phyloP scores from a whole-genome alignment of 2,888 invertebrate species.

The Thera obeliscata region DNA sequence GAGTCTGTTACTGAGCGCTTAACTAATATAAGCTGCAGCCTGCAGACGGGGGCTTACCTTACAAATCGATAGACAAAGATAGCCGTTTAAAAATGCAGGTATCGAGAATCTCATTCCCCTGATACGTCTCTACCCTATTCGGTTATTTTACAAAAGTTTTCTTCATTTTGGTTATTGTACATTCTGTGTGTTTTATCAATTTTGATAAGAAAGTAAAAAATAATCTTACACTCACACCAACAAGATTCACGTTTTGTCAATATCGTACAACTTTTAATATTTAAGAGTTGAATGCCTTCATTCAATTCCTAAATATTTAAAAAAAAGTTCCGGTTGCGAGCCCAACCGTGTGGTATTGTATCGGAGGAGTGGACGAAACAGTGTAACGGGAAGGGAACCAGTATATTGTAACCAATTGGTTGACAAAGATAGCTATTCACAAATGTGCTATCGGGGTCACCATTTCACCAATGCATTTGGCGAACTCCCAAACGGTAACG shows the following conservation, averaged over 20 bases:
- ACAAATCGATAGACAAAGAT: constrained; percentile 22
- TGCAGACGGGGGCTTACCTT: too few species aligned
- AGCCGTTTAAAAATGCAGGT: constrained; percentile 6
- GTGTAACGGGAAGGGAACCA: background rate
- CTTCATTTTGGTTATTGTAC: too few species aligned
- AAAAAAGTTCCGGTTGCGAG: background rate
- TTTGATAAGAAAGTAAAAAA: too few species aligned
- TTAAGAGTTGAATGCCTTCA: too few species aligned
- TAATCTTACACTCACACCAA: too few species aligned
- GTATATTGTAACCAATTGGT: background rate
- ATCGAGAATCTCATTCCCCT: background rate
- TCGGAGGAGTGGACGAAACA: background rate
- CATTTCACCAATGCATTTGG: constrained; percentile 1
- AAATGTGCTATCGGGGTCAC: constrained; percentile 17
- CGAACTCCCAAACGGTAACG: constrained; percentile 4
- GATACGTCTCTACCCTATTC: background rate
- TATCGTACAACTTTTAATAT: too few species aligned
- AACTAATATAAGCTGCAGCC: too few species aligned
- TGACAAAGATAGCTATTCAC: constrained; percentile 17
- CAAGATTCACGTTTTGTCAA: too few species aligned
- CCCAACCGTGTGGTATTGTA: background rate
- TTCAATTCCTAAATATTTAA: too few species aligned
- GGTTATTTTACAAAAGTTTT: background rate
- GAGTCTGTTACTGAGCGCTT: too few species aligned
- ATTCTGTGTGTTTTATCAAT: too few species aligned